Evolutionary conservation across 2,797 vertebrate genomes (phyloP).

Genomic region (Oophaga sylvatica): DNA sequence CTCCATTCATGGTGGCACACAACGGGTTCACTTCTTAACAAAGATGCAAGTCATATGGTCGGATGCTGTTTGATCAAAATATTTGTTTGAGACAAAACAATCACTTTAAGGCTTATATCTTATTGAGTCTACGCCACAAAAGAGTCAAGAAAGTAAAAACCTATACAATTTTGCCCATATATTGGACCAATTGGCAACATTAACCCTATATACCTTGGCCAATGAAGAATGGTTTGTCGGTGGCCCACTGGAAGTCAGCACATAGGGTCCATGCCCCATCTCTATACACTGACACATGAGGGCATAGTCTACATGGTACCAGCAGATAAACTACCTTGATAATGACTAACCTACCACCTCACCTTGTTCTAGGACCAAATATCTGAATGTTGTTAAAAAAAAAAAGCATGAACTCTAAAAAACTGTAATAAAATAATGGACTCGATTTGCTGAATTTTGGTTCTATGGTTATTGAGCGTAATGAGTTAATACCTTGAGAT

Average conservation of each 20-base stretch:
- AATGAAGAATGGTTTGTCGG: not conserved
- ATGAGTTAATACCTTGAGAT: constrained; percentile 37
- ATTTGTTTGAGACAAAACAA: too few relatives aligned
- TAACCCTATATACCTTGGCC: not conserved
- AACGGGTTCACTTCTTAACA: too few relatives aligned
- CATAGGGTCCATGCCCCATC: not conserved
- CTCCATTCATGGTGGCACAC: too few relatives aligned
- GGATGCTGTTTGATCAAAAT: too few relatives aligned
- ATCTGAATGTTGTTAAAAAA: not conserved
- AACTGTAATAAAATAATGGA: not conserved
- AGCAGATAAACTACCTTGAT: not conserved
- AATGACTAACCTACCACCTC: not conserved
- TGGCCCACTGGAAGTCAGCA: not conserved
- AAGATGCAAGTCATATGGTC: too few relatives aligned
- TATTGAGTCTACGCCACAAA: not conserved
- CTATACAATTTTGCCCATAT: not conserved
- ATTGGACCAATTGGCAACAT: not conserved
- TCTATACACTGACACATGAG: not conserved
- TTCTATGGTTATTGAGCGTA: not conserved
- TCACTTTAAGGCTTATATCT: not conserved
- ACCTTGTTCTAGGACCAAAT: not conserved
- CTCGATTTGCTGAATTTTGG: not conserved
- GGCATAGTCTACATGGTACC: not conserved
- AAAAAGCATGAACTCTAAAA: not conserved
- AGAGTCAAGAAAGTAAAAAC: not conserved